These are phyloP conservation scores for Girardinichthys multiradiatus DNA, from an alignment of 2,113 vertebrate genomes.

Conservation along the genomic window DNA sequence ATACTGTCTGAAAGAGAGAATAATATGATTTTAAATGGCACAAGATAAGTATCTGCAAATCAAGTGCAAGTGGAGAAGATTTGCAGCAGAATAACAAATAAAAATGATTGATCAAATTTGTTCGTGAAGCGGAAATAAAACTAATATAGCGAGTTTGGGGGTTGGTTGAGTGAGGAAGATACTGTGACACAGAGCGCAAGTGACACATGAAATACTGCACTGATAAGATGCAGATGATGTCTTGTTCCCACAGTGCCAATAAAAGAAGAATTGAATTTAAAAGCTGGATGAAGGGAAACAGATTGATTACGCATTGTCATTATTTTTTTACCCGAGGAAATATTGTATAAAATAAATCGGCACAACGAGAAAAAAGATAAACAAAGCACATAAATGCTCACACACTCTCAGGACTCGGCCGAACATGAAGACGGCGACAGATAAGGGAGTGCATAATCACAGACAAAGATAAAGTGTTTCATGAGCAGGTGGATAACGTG, in stretches of 20 bases:
- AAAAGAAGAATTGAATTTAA: constrained; percentile 50
- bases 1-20: not conserved
- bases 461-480: constrained; percentile 68
- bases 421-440: constrained; percentile 12
- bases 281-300: constrained; percentile 18
- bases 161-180: constrained; percentile 6
- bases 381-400: not conserved
- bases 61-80: not conserved
- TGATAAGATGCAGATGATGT: constrained; percentile 50
- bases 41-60: constrained; percentile 1
- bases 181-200: constrained; percentile 1
- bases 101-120: constrained; percentile 28
- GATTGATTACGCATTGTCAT: not conserved
- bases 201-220: constrained; percentile 24
- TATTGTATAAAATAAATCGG: not conserved
- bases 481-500: constrained; percentile 73
- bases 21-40: constrained; percentile 1
- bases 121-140: constrained; percentile 13
- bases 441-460: constrained; percentile 36
- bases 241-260: constrained; percentile 42
- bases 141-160: constrained; percentile 10
- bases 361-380: not conserved
- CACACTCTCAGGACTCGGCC: constrained; percentile 1
- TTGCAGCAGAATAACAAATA: constrained; percentile 4
- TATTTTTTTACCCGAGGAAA: constrained; percentile 9